Base-by-base conservation (phyloP, 2,888 invertebrate genomes). In the Ectemnius continuus region DNA sequence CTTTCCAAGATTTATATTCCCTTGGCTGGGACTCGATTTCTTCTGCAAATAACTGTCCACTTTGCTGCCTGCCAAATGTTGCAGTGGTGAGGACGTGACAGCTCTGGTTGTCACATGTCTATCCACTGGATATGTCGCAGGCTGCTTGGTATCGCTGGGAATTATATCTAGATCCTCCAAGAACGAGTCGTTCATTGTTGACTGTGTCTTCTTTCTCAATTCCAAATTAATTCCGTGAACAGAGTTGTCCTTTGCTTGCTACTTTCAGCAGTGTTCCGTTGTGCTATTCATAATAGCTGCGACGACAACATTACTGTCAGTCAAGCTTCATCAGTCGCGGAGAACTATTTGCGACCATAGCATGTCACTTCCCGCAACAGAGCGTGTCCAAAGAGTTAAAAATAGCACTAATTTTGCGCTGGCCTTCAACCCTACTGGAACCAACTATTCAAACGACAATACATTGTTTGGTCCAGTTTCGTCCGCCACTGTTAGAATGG, bases 101-200 rank as follows among this genome's bases (percentile, higher is more conserved):
- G 77, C 73, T 56, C 90, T 84, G 4, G 84, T 84, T 0, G 90
- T 90, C 58, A 90, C 75, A 67, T 87, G 82, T n/a, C 85, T 73
- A 58, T 84, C 85, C 26, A 74, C 75, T 26, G 79, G 67, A 60
- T 76, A 66, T 52, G 70, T 61, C 48, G 56, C 61, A 45, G 60
- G 73, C 45, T 60, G 63, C 63, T 82, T 85, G 20, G 70, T 45
- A 61, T 82, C 79, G 11, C 59, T 73, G 3, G 85, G 70, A 14
- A 84, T 70, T 23, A 88, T 62, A 28, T 83, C 84, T 66, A 89
- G 67, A 23, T 89, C 89, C 79, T 89, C 89, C 58, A 89, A 70
- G 66, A 89, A 89, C 28, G 89, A 89, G 66, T 89, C 89, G 72
- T 88, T 85, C 89, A 88, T 88, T 45, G 77, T 78, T 13, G 46